Percentiles rank a stretch among this genome's conserved stretches.
phyloP scores from a whole-genome alignment of 1,140 invertebrate genomes.

The Plectrocnemia conspersa region DNA sequence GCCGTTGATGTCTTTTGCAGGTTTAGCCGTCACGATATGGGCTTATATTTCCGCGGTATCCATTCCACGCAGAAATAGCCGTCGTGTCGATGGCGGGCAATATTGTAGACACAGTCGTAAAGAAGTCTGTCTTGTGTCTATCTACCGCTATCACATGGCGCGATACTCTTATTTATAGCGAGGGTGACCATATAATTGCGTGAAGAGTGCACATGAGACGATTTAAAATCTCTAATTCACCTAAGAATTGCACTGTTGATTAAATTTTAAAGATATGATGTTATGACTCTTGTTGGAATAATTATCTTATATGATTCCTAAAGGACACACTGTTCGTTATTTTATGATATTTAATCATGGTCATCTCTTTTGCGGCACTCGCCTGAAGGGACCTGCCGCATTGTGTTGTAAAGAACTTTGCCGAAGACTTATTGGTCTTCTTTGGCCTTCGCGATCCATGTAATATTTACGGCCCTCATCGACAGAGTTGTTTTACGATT shows the following conservation, averaged over 20 bases:
- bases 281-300: no score
- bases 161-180: constrained; percentile 14
- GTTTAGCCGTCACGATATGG: constrained; percentile 7
- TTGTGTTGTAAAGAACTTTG: constrained; percentile 9
- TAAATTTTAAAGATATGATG: no score
- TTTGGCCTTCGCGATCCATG: constrained; percentile 13
- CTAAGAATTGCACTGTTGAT: no score
- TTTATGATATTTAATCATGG: no score
- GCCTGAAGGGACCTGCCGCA: constrained; percentile 11
- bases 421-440: constrained; percentile 16
- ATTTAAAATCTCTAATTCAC: no score
- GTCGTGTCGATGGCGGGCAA: constrained; percentile 22
- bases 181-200: constrained; percentile 4
- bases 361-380: neutral
- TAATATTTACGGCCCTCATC: constrained; percentile 18
- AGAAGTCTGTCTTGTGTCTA: constrained; percentile 21
- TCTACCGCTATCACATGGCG: constrained; percentile 21
- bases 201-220: no score
- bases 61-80: constrained; percentile 14
- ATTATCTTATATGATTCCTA: no score
- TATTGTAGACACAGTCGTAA: constrained; percentile 20
- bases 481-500: constrained; percentile 18
- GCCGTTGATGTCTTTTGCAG: constrained; percentile 1
- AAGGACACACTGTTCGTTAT: no score
- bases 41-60: constrained; percentile 4